Conservation (phyloP, 1,140 invertebrate genomes). For the Lepidostoma basale region DNA sequence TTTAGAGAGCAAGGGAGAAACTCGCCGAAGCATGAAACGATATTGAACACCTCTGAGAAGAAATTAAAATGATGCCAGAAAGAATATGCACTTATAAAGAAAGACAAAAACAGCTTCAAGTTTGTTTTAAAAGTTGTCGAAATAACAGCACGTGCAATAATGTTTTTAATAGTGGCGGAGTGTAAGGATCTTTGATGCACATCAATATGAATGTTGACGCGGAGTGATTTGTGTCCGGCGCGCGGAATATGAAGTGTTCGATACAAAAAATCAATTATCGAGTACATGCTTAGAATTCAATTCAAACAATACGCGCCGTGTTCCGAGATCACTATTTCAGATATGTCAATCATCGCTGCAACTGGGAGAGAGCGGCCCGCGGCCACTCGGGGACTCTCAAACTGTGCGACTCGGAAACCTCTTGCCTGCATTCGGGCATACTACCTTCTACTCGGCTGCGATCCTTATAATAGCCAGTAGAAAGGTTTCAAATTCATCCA, state of each 20-base stretch:
- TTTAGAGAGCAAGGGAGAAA: no score
- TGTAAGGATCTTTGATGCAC: no score
- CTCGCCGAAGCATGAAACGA: no score
- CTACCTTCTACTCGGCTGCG: background rate
- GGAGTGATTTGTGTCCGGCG: constrained; percentile 8
- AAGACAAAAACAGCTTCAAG: no score
- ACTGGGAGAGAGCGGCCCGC: background rate
- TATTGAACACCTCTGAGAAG: no score
- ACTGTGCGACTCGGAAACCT: background rate
- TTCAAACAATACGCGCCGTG: constrained; percentile 40
- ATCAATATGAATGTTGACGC: no score
- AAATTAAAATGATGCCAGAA: no score
- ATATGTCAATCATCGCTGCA: constrained; percentile 44
- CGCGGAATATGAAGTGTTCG: constrained; percentile 12
- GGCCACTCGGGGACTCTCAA: background rate
- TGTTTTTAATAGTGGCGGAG: no score
- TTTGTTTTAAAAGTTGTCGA: no score
- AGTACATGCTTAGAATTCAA: constrained; percentile 39
- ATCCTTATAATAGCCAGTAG: background rate
- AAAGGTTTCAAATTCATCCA: background rate
- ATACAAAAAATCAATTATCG: constrained; percentile 44
- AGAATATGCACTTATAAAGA: no score
- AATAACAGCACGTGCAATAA: no score
- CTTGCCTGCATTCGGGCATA: background rate
- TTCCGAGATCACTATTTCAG: constrained; percentile 45